Conservation (phyloP, 2,113 vertebrate species). For the Drymodes brunneopygia region DNA sequence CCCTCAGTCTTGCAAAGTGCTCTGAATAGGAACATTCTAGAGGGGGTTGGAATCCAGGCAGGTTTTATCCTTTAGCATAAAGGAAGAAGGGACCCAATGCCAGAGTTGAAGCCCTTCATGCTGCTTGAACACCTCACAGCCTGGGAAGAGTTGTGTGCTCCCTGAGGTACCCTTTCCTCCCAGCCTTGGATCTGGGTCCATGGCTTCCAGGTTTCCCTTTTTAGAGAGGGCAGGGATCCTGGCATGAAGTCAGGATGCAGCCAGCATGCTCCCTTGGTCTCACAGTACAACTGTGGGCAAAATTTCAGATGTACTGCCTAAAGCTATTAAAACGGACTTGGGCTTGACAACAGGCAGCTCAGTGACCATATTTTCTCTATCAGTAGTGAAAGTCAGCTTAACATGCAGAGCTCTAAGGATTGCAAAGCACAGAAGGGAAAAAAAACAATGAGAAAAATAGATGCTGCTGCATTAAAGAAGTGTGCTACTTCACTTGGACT, state of each 20-base stretch:
- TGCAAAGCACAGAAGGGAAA: neutral
- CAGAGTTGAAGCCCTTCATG: fast-evolving
- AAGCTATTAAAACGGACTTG: neutral
- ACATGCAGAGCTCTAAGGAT: neutral
- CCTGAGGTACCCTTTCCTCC: neutral
- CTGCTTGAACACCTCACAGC: neutral
- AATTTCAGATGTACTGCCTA: neutral
- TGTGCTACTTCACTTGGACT: neutral
- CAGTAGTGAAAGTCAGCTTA: neutral
- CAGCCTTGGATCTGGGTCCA: neutral
- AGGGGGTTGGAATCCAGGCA: neutral
- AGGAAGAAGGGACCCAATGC: neutral
- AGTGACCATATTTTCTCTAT: neutral
- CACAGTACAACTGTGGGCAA: neutral
- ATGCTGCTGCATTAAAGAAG: neutral
- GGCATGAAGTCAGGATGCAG: neutral
- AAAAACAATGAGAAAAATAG: neutral
- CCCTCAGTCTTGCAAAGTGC: neutral
- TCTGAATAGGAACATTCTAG: neutral
- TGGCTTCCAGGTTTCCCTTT: neutral
- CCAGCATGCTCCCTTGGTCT: neutral
- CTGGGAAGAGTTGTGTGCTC: neutral
- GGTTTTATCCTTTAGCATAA: neutral
- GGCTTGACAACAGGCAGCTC: neutral
- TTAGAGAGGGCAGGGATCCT: neutral